Percentiles rank a stretch among this genome's conserved stretches.
Conservation (phyloP, 2,113 vertebrate genomes). For the Archilochus colubris region DNA sequence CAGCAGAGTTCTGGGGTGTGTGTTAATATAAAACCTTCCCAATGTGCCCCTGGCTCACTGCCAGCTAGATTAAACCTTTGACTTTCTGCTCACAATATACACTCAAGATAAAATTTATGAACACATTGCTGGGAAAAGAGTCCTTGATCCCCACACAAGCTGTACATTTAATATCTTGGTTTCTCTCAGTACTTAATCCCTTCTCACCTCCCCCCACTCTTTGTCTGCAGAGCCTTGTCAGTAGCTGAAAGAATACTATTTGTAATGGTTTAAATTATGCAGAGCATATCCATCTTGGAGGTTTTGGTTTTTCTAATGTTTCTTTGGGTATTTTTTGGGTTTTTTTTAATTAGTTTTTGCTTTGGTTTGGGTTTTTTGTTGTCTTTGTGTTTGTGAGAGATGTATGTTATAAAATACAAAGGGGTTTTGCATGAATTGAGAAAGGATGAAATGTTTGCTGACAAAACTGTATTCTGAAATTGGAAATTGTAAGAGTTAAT, state of each 20-base stretch:
- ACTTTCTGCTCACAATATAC: not conserved
- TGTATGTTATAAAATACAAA: not conserved
- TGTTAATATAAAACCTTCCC: not conserved
- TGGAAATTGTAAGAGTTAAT: not conserved
- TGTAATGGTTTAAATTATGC: not conserved
- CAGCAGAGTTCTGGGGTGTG: not conserved
- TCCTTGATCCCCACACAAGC: not conserved
- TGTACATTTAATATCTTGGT: slow-evolving; percentile 12
- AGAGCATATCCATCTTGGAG: not conserved
- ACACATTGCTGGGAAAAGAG: not conserved
- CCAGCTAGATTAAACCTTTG: slow-evolving; percentile 15
- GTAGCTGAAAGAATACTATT: not conserved
- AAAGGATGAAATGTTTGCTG: not conserved
- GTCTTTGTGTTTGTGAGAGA: not conserved
- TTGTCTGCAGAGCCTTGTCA: not conserved
- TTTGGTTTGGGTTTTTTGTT: not conserved
- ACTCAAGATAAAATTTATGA: slow-evolving; percentile 38
- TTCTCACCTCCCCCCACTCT: not conserved
- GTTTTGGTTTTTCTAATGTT: not conserved
- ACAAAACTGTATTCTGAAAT: not conserved
- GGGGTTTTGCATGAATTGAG: not conserved
- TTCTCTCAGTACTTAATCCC: slow-evolving; percentile 17
- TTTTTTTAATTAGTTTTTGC: not conserved
- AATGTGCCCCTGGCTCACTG: not conserved
- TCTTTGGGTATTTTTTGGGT: not conserved